These are phyloP conservation scores for Spermophilus dauricus DNA, from an alignment of 2,113 vertebrate species.

Conservation along the genomic window DNA sequence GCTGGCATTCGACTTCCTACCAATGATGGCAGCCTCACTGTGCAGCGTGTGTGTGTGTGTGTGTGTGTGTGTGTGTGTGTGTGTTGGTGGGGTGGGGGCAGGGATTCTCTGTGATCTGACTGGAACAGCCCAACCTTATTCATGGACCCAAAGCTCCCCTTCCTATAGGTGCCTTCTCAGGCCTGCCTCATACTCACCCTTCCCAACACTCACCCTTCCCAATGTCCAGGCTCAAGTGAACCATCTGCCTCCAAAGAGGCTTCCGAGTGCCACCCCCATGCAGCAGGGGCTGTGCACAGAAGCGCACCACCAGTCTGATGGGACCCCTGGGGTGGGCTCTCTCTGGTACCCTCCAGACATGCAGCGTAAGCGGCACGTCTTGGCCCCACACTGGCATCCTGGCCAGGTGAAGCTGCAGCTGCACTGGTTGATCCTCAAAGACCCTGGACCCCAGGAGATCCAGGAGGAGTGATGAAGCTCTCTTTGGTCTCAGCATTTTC, in stretches of 20 bases:
- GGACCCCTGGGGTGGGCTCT: background rate
- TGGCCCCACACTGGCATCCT: constrained; percentile 80
- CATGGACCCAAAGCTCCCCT: background rate
- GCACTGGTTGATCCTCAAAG: background rate
- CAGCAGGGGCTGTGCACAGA: constrained; percentile 81
- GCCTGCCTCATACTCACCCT: constrained; percentile 78
- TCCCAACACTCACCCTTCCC: constrained; percentile 80
- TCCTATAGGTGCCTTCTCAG: background rate
- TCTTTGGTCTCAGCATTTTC: constrained; percentile 27
- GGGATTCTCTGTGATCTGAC: background rate
- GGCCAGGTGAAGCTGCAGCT: constrained; percentile 77
- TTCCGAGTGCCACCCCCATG: constrained; percentile 65
- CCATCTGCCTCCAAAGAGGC: constrained; percentile 82
- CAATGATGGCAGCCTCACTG: background rate
- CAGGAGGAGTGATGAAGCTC: constrained; percentile 53
- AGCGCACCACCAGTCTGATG: constrained; percentile 62
- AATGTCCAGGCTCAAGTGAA: constrained; percentile 74
- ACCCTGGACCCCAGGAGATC: constrained; percentile 56
- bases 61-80: no score
- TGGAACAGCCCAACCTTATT: background rate
- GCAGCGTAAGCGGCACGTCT: constrained; percentile 78
- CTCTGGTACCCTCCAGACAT: constrained; percentile 21
- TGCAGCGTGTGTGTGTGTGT: fast-evolving
- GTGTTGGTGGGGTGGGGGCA: background rate
- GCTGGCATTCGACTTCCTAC: background rate